Conservation (phyloP, 2,888 invertebrate genomes). For the Electrophaes corylata region DNA sequence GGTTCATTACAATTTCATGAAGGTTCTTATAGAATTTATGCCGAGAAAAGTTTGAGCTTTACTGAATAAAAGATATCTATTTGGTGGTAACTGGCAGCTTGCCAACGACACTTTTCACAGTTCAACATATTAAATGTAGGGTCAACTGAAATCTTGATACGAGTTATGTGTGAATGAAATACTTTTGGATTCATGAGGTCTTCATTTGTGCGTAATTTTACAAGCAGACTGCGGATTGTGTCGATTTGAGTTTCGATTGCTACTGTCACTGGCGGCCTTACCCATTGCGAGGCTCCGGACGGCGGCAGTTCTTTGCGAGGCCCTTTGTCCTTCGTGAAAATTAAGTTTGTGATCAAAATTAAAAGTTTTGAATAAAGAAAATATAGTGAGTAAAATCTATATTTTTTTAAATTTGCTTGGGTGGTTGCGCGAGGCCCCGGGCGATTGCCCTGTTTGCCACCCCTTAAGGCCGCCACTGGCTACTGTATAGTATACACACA, state of each 20-base stretch:
- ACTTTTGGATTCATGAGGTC: constrained; percentile 5
- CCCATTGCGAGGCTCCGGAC: too few species aligned
- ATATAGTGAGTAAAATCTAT: too few species aligned
- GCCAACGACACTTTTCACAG: constrained; percentile 67
- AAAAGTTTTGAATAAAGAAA: too few species aligned
- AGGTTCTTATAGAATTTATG: constrained; percentile 75
- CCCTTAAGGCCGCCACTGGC: too few species aligned
- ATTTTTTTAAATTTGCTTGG: too few species aligned
- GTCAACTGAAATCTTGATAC: constrained; percentile 46
- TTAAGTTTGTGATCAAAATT: too few species aligned
- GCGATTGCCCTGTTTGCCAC: too few species aligned
- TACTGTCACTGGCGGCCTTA: too few species aligned
- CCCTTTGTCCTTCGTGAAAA: too few species aligned
- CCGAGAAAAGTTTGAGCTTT: constrained; percentile 79
- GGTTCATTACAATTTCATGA: constrained; percentile 82
- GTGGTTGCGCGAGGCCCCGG: too few species aligned
- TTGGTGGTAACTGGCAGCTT: constrained; percentile 69
- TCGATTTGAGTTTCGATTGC: neutral
- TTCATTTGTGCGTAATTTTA: neutral
- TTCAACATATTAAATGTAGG: constrained; percentile 53
- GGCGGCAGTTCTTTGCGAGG: too few species aligned
- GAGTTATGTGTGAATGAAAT: constrained; percentile 17
- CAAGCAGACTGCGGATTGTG: neutral
- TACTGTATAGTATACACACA: too few species aligned
- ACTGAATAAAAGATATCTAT: constrained; percentile 82